These are phyloP conservation scores for Myotis vivesi DNA, from an alignment of 2,797 vertebrate species.

Conservation along the genomic window DNA sequence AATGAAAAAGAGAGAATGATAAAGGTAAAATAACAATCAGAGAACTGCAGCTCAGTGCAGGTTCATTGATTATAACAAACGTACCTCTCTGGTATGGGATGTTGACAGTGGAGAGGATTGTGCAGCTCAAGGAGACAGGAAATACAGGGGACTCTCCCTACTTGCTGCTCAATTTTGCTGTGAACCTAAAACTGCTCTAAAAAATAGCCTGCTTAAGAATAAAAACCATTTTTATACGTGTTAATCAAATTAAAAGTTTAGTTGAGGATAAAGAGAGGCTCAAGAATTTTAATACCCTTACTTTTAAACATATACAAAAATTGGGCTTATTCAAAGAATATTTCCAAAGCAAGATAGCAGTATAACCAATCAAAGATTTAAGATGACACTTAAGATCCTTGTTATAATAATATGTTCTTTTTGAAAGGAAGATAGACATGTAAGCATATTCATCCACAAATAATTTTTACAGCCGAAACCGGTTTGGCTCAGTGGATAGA, in stretches of 20 bases:
- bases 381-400: neutral
- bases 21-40: neutral
- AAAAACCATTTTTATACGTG: neutral
- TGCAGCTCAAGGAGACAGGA: accelerated
- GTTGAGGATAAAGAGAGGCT: neutral
- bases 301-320: slow-evolving; percentile 5
- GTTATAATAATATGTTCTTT: neutral
- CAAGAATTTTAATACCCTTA: neutral
- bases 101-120: neutral
- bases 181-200: neutral
- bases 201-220: neutral
- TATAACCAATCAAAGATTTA: neutral
- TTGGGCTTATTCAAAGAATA: neutral
- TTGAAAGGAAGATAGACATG: neutral
- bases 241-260: neutral
- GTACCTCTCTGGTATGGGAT: neutral
- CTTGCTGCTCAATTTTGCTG: neutral
- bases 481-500: no score
- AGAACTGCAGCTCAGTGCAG: neutral
- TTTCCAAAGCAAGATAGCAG: neutral
- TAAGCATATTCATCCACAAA: neutral
- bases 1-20: neutral
- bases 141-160: neutral
- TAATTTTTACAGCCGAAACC: slow-evolving; percentile 13
- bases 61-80: neutral